Evolutionary conservation across 2,888 invertebrate species (phyloP), one percentile per base, ranked within the genome.

Genomic region (Sphaerophoria taeniata): DNA sequence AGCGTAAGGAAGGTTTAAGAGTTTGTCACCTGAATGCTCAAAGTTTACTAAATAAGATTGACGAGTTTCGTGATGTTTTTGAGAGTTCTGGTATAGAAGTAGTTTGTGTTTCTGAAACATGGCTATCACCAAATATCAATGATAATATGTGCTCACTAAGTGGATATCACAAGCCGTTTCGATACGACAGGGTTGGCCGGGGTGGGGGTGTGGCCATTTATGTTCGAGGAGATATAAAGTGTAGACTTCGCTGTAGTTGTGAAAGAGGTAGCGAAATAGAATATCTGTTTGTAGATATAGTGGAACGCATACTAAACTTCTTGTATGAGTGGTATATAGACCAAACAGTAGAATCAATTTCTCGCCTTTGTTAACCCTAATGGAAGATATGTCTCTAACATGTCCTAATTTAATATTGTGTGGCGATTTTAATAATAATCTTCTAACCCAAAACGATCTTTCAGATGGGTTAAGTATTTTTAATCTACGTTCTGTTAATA

Each of bases 401-500:
- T 67, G 51, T 9, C n/a, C 51, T 3, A 6, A 67, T 7, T 34
- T 47, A 5, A 12, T 61, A 9, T 16, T 65, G 11, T 14, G 63
- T 11, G 47, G 63, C 2, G 63, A 65, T n/a, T 67, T 51, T 3
- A 67, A 67, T 31, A 36, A 34, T 12, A 67, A 67, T 12, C 55
- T 55, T 4, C 14, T 69, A 45, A 16, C 51, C 34, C 24, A 69
- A 16, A 31, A 7, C 1, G 16, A n/a, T 39, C 39, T 69, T 2
- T 0, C 31, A n/a, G 55, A 69, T 1, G 31, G 55, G 9, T 6
- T 56, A 31, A 45, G 65, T n/a, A 14, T 53, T 4, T 69, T 56
- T 39, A 39, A 56, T 45, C 31, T 56, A n/a, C 11, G 14, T 1
- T 33, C 69, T 24, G 56, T 55, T n/a, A 55, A 69, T 33, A 69